A percentile compares a stretch with the other conserved stretches of the same genome.
Conservation (phyloP, 1,140 invertebrate species). For the Drosophila melanica region DNA sequence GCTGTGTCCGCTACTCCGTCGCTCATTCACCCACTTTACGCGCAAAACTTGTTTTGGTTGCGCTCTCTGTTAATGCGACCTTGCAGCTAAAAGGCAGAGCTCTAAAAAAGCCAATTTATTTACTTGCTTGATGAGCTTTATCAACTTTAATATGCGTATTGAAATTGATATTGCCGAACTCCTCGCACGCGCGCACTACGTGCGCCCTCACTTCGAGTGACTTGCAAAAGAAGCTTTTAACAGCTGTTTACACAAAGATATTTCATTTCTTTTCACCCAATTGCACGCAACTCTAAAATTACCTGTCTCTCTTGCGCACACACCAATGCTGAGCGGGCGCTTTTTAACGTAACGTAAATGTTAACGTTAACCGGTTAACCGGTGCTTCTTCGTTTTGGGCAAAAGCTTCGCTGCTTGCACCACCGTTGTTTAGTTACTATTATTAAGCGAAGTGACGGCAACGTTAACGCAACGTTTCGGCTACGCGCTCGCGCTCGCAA, state of each 20-base stretch:
- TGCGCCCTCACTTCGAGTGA: not conserved
- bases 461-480: conserved; percentile 64
- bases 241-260: conserved; percentile 11
- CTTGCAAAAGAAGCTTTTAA: conserved; percentile 3
- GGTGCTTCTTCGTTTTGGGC: conserved; percentile 8
- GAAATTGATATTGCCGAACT: conserved; percentile 3
- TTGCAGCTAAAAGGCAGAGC: not conserved
- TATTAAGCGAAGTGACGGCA: conserved; percentile 72
- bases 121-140: not conserved
- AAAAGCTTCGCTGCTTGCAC: conserved; percentile 44
- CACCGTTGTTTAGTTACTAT: conserved; percentile 63
- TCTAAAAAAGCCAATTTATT: not conserved
- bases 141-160: not conserved
- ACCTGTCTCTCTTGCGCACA: conserved; percentile 6
- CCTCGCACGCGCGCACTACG: not conserved
- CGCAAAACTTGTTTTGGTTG: conserved; percentile 4
- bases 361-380: conserved; percentile 52
- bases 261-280: conserved; percentile 1
- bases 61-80: not conserved
- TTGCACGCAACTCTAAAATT: conserved; percentile 6
- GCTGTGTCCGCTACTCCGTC: not conserved
- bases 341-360: conserved; percentile 5
- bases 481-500: conserved; percentile 48
- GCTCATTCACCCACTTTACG: not conserved
- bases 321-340: conserved; percentile 10